A percentile compares a stretch with the other conserved stretches of the same genome.
Conservation (phyloP, 1,140 invertebrate species). For the Thereuonema tuberculata region DNA sequence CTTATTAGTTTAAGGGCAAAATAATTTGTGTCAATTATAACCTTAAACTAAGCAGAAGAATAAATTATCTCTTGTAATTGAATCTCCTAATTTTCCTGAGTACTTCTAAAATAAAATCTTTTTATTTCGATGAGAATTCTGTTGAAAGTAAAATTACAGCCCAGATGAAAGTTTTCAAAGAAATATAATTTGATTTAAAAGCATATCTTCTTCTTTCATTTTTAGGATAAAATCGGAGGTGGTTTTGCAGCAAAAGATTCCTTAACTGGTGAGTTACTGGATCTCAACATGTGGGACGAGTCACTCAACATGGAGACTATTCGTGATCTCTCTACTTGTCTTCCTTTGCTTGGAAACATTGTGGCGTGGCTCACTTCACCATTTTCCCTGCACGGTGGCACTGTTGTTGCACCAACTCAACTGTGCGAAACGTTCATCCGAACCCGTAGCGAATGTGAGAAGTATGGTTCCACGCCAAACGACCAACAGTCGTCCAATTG, state of each 20-base stretch:
- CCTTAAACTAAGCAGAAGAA: too few species aligned
- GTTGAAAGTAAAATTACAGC: too few species aligned
- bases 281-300: background rate
- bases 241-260: conserved; percentile 1
- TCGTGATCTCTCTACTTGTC: background rate
- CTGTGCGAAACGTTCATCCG: background rate
- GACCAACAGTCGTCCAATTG: background rate
- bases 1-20: too few species aligned
- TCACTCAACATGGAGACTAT: background rate
- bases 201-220: too few species aligned
- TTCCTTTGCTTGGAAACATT: background rate
- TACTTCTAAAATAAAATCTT: too few species aligned
- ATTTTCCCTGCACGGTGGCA: background rate
- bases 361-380: background rate
- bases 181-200: too few species aligned
- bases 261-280: background rate
- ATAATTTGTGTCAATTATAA: too few species aligned
- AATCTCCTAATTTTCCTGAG: too few species aligned
- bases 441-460: background rate
- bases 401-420: background rate
- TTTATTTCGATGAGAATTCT: too few species aligned
- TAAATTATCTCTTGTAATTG: too few species aligned
- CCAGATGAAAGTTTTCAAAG: too few species aligned
- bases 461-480: background rate
- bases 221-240: background rate